phyloP scores from a whole-genome alignment of 2,888 invertebrate species.

The Tiliacea citrago region DNA sequence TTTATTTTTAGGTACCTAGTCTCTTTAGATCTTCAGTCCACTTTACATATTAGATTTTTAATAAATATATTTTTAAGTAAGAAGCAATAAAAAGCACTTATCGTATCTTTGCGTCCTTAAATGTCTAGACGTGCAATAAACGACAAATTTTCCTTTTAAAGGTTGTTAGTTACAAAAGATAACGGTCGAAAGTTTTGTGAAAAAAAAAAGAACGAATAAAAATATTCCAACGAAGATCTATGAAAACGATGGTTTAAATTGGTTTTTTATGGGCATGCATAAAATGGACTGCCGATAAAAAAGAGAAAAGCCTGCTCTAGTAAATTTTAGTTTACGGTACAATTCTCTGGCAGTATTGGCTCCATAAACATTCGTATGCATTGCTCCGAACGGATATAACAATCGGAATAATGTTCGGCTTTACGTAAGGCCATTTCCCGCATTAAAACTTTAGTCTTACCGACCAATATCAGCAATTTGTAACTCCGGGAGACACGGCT shows the following conservation, averaged over 20 bases:
- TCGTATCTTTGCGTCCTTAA: not conserved
- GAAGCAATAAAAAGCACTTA: conserved; percentile 32
- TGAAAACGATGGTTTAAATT: conserved; percentile 70
- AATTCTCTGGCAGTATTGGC: conserved; percentile 78
- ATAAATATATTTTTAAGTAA: conserved; percentile 14
- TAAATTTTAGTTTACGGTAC: conserved; percentile 83
- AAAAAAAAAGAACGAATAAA: conserved; percentile 44
- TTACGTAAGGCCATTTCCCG: conserved; percentile 71
- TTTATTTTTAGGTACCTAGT: conserved; percentile 17
- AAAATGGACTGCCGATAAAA: conserved; percentile 77
- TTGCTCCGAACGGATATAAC: conserved; percentile 76
- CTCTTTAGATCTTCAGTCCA: conserved; percentile 7
- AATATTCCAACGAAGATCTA: conserved; percentile 63
- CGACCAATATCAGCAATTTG: conserved; percentile 72
- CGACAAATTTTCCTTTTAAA: conserved; percentile 31
- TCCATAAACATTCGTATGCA: conserved; percentile 82
- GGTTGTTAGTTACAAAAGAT: conserved; percentile 10
- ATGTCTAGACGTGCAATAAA: conserved; percentile 39
- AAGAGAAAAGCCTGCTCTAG: conserved; percentile 78
- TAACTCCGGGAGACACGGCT: conserved; percentile 58
- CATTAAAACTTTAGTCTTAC: conserved; percentile 75
- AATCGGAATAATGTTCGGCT: conserved; percentile 76
- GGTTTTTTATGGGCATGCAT: conserved; percentile 75
- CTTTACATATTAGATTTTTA: conserved; percentile 16
- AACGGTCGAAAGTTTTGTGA: conserved; percentile 19